Evolutionary conservation across 2,113 vertebrate genomes (phyloP).

Genomic region (Micromys minutus): DNA sequence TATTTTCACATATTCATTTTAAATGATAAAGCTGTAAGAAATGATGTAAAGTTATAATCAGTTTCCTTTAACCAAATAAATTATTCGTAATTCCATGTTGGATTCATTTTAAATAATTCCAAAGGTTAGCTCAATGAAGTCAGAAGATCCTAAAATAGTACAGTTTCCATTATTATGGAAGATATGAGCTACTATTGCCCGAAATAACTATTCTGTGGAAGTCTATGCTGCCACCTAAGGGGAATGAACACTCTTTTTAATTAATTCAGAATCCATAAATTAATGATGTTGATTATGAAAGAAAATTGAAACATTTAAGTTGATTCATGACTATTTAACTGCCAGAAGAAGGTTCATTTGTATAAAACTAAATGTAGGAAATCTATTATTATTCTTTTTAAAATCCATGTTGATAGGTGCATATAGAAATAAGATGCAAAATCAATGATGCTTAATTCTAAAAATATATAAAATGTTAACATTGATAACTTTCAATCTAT

Average conservation of each 20-base stretch:
- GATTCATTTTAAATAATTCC: constrained; percentile 18
- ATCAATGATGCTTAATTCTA: background rate
- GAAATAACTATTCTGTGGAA: constrained; percentile 46
- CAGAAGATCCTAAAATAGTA: background rate
- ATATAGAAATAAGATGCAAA: background rate
- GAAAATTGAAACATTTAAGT: constrained; percentile 62
- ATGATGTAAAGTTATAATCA: constrained; percentile 1
- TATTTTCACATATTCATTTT: constrained; percentile 49
- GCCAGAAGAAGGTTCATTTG: constrained; percentile 27
- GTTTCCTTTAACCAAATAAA: constrained; percentile 49
- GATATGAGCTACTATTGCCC: background rate
- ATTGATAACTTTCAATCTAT: background rate
- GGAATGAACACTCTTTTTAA: constrained; percentile 65
- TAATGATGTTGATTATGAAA: constrained; percentile 62
- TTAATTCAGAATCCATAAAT: constrained; percentile 68
- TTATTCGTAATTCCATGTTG: background rate
- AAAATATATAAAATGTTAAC: background rate
- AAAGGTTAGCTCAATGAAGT: constrained; percentile 2
- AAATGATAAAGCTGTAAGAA: constrained; percentile 4
- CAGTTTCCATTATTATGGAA: background rate
- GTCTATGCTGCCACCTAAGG: constrained; percentile 56
- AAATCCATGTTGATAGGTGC: background rate
- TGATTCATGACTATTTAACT: constrained; percentile 61
- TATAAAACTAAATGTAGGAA: constrained; percentile 42
- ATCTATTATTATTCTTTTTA: background rate